Percentiles rank a stretch among this genome's conserved stretches.
phyloP scores from a whole-genome alignment of 92 coral and sea anemone species.

The Phenganax stokvisi region DNA sequence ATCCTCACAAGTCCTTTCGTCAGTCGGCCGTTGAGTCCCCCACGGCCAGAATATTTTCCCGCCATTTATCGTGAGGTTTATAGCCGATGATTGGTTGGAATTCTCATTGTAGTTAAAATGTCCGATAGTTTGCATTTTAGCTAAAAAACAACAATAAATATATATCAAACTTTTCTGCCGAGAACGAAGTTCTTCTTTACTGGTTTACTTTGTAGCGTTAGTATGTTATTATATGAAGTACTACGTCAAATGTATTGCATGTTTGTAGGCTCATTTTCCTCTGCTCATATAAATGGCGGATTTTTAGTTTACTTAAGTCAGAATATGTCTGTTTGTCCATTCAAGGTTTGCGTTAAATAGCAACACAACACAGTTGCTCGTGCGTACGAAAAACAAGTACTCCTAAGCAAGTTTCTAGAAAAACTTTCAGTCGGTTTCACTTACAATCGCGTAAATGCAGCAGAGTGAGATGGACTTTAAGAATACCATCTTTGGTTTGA shows the following conservation, averaged over 20 bases:
- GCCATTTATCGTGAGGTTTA: neutral
- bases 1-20: conserved; percentile 1
- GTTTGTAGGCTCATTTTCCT: too few species aligned
- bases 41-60: conserved; percentile 19
- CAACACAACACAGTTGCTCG: too few species aligned
- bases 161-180: neutral
- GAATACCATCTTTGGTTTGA: neutral
- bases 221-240: neutral
- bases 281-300: too few species aligned
- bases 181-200: neutral
- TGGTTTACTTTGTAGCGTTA: too few species aligned
- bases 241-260: too few species aligned
- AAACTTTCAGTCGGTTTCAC: neutral
- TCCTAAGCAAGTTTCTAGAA: neutral
- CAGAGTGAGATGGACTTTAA: conserved; percentile 18
- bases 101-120: neutral
- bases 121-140: neutral
- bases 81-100: neutral
- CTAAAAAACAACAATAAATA: neutral
- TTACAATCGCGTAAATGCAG: neutral
- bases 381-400: too few species aligned
- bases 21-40: conserved; percentile 18
- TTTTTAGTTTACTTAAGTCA: neutral
- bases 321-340: neutral
- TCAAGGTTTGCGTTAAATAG: too few species aligned